Base-by-base conservation (phyloP, 2,113 vertebrate genomes). In the Neolamprologus cancellatus region DNA sequence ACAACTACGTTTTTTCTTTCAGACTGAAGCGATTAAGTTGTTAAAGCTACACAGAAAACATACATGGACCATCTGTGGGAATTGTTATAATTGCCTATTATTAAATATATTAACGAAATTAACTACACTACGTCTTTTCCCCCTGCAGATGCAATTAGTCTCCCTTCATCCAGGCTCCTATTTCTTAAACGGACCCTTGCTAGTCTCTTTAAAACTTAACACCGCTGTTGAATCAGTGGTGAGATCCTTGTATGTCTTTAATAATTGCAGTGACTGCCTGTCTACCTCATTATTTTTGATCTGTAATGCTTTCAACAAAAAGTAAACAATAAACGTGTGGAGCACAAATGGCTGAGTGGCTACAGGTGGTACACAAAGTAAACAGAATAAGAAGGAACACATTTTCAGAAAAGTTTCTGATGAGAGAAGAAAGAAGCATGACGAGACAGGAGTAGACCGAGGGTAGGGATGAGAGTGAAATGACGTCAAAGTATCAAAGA, bases 101-200 rank as follows among this genome's bases (percentile, higher is more conserved):
- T 90, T 84, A 79, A 44, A 86, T 86, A 32, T 82, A 69, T 86
- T 13, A 69, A 84, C 28, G 7, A 64, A 88, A 82, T 12, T 53
- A 25, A 59, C 52, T 41, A 48, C 66, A 64, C 74, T 78, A 81
- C 39, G 23, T 79, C 44, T 52, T 74, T 84, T 86, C 41, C 54
- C 66, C 74, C 84, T 59, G 44, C 54, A 88, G 85, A 84, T 86
- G 57, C 71, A 91, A 92, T 92, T 90, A 86, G 78, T 86, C 39
- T 90, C 87, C 83, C 80, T 44, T 59, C 20, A 86, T 78, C 89
- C 59, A 87, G 66, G 61, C 39, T 83, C 61, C 80, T 25, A 78
- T 87, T 79, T 82, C 28, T 79, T 54, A 81, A 32, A 64, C 6
- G 4, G 23, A 71, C 86, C 85, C 86, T 78, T 82, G 89, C 87